These are phyloP conservation scores for Trachelus stipa DNA, from an alignment of 2,888 invertebrate genomes.

Conservation along the genomic window DNA sequence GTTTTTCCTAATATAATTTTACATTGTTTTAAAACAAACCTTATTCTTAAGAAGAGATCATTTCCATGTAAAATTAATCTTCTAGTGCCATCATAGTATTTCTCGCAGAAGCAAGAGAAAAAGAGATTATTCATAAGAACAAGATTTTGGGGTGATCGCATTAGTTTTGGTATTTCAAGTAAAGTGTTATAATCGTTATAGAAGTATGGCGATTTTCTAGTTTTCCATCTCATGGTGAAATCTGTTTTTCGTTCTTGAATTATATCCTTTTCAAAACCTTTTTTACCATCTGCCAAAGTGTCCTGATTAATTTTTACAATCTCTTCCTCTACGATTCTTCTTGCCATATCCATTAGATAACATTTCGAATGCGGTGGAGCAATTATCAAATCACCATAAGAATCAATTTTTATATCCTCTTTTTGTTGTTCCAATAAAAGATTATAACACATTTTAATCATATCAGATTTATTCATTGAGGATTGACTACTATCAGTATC, in stretches of 20 bases:
- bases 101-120: constrained; percentile 64
- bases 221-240: constrained; percentile 19
- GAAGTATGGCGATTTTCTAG: constrained; percentile 11
- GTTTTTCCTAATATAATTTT: neutral
- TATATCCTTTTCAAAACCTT: neutral
- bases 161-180: constrained; percentile 15
- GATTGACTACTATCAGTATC: neutral
- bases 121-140: constrained; percentile 25
- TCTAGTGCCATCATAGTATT: constrained; percentile 70
- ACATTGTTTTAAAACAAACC: constrained; percentile 45
- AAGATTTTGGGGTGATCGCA: neutral
- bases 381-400: constrained; percentile 10
- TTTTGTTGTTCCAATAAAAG: neutral
- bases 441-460: neutral
- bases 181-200: constrained; percentile 29
- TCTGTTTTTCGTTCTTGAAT: constrained; percentile 7
- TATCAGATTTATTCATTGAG: neutral
- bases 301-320: neutral
- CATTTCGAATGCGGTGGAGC: neutral
- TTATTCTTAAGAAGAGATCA: constrained; percentile 66
- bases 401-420: constrained; percentile 11
- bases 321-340: neutral
- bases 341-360: neutral
- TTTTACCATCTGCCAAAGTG: neutral
- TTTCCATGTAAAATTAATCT: constrained; percentile 69